Evolutionary conservation across 2,888 invertebrate species (phyloP).

Genomic region (Ectemnius cavifrons): DNA sequence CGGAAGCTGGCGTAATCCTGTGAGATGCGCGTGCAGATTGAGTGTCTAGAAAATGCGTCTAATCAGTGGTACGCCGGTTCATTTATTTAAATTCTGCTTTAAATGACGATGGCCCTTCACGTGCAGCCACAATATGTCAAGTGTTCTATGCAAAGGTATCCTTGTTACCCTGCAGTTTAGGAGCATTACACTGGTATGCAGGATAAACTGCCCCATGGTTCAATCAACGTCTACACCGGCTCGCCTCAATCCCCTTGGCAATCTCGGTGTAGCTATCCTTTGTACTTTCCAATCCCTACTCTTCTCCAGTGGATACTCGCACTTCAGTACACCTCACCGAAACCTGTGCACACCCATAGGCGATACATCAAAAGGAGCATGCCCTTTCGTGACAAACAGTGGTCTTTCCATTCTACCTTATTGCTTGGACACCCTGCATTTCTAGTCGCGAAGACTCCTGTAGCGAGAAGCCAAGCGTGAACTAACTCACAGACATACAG

Average conservation of each 20-base stretch:
- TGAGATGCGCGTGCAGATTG: no score
- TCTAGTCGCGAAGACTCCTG: no score
- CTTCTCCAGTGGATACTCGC: conserved; percentile 29
- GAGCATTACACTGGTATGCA: conserved; percentile 71
- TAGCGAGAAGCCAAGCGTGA: no score
- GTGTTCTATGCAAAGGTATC: conserved; percentile 57
- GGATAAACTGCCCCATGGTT: conserved; percentile 71
- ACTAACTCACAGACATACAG: no score
- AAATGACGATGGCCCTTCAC: conserved; percentile 49
- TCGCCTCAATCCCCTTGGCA: conserved; percentile 42
- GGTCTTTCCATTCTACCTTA: no score
- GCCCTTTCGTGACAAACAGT: no score
- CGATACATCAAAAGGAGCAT: neutral
- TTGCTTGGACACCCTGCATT: no score
- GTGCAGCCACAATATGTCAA: conserved; percentile 53
- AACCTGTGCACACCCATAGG: neutral
- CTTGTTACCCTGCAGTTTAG: conserved; percentile 69
- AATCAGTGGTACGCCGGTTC: no score
- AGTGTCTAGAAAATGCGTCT: no score
- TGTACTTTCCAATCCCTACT: conserved; percentile 12
- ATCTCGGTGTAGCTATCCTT: conserved; percentile 10
- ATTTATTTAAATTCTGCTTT: conserved; percentile 57
- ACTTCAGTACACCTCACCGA: neutral
- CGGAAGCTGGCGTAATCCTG: no score
- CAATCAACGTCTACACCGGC: conserved; percentile 69